phyloP scores from a whole-genome alignment of 2,888 invertebrate genomes.

The Tineola bisselliella region DNA sequence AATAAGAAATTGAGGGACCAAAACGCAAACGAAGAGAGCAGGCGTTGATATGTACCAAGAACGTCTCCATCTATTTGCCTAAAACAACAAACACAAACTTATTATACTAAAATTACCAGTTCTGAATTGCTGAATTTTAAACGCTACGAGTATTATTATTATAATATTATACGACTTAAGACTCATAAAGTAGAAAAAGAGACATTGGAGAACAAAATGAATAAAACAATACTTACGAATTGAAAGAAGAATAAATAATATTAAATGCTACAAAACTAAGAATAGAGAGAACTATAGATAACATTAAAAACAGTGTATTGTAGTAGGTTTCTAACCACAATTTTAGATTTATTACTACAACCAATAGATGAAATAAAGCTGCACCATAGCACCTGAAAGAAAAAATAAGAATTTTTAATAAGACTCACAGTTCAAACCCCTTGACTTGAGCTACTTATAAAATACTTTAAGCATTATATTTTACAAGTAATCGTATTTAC shows the following conservation, averaged over 20 bases:
- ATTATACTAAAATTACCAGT: too few species aligned
- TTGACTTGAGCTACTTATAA: too few species aligned
- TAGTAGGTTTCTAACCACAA: conserved; percentile 71
- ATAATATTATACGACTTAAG: too few species aligned
- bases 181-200: too few species aligned
- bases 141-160: too few species aligned
- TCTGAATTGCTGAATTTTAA: too few species aligned
- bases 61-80: conserved; percentile 63
- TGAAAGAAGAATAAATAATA: conserved; percentile 63
- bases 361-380: conserved; percentile 63
- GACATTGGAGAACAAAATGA: too few species aligned
- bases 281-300: conserved; percentile 63
- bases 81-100: conserved; percentile 14
- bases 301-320: conserved; percentile 63
- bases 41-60: conserved; percentile 67
- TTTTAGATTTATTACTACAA: conserved; percentile 70
- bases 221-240: conserved; percentile 62
- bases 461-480: too few species aligned
- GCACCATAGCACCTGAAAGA: conserved; percentile 67
- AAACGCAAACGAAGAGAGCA: conserved; percentile 67
- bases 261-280: conserved; percentile 64
- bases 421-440: too few species aligned
- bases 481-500: too few species aligned
- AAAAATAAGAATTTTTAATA: neutral
- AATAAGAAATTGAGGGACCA: conserved; percentile 68